Conservation (phyloP, 2,797 vertebrate genomes). For the Liasis olivaceus region DNA sequence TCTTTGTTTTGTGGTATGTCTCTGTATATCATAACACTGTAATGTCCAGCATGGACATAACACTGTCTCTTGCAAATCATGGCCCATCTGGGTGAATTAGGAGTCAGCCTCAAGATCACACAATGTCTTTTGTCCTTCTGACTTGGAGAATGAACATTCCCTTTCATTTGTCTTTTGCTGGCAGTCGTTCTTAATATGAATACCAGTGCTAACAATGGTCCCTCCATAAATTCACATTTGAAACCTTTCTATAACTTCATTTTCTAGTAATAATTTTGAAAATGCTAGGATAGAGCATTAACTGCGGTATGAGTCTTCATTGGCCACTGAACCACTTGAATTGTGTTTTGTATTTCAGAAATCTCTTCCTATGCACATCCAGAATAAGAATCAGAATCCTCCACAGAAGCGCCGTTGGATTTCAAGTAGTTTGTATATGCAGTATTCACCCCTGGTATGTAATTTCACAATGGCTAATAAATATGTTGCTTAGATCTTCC, state of each 20-base stretch:
- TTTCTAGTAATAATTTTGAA: neutral
- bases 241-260: neutral
- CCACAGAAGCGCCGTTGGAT: neutral
- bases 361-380: neutral
- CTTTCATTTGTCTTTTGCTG: neutral
- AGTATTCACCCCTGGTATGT: constrained; percentile 28
- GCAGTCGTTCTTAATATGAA: neutral
- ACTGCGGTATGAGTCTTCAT: neutral
- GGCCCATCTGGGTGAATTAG: neutral
- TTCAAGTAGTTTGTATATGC: constrained; percentile 29
- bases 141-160: neutral
- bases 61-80: neutral
- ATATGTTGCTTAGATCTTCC: neutral
- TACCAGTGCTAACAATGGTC: no score
- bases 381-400: constrained; percentile 12
- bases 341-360: neutral
- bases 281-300: neutral
- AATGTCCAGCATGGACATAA: neutral
- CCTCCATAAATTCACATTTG: neutral
- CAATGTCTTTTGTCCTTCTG: neutral
- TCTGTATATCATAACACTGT: neutral
- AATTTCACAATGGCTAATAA: neutral
- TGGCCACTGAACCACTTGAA: neutral
- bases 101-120: neutral
- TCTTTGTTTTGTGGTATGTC: neutral